Evolutionary conservation across 2,113 vertebrate species (phyloP), one percentile per base, ranked within the genome.

Genomic region (Prochilodus magdalenae): DNA sequence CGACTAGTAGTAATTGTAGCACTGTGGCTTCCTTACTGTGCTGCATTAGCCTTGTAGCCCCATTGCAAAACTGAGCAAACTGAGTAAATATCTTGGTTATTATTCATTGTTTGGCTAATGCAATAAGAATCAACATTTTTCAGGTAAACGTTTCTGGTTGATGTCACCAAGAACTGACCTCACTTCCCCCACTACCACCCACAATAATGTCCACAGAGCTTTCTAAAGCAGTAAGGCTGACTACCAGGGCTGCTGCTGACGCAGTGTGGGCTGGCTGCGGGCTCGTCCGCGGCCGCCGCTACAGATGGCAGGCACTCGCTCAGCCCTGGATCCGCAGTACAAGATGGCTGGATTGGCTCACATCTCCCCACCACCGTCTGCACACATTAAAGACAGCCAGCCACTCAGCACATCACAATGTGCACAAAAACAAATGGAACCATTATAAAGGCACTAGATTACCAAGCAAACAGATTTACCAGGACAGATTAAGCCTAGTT

Each of bases 321-420:
- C 91, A 90, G 89, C 90, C 88, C 91, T 88, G 84, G 91, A 91
- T 89, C 77, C 84, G 86, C 89, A 87, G 88, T 89, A 92, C 90
- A 91, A 93, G 91, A 93, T 90, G 93, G 77, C 90, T 91, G 92
- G 91, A 91, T 86, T 83, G 84, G 88, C 90, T 92, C 90, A 88
- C 86, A 77, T 88, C 91, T 87, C 88, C 86, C 83, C 83, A 86
- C 89, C 86, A 86, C 90, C 89, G 90, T 87, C 89, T 92, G 90
- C 91, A 92, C 88, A 91, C 90, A 90, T 79, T 85, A 85, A 81
- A 85, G 79, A 81, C 79, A 76, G 80, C 81, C 83, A 85, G 81
- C 80, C 79, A 78, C 53, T 78, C 78, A 65, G 77, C 47, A 77
- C 83, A 86, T 81, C 79, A 62, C 66, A 57, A 60, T 62, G 53